Base-by-base conservation (phyloP, 2,888 invertebrate genomes). In the Harpalus rufipes region DNA sequence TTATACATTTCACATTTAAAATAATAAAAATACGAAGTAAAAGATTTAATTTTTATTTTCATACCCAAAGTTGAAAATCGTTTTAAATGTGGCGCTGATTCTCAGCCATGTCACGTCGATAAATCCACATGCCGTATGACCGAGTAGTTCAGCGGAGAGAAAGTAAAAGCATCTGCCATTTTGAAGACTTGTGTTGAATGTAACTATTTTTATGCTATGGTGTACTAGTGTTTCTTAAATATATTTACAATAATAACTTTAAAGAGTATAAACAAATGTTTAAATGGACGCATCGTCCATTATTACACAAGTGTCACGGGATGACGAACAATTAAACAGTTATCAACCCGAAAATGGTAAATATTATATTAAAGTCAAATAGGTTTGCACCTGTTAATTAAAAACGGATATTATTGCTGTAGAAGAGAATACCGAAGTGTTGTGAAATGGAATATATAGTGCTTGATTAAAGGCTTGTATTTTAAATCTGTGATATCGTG, bases 241-340 rank as follows among this genome's bases (percentile, higher is more conserved):
- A 79, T 85, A 85, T 85, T 85, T 85, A 85, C 85, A 85, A 85
- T 85, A 80, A 79, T 85, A 85, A 80, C 80, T 79, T 72, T 80
- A 85, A 85, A 86, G 87, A 87, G 85, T 86, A 89, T 85, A 89
- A 92, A 91, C 93, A 93, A 94, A 94, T 94, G 94, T 94, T 93
- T 94, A 93, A 95, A 97, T 97, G 98, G 98, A 98, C 97, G 97
- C 97, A 95, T 96, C 97, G 96, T 98, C 97, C 96, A 97, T 98
- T 94, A 98, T 98, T 93, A 97, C 97, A 93, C 97, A 97, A 95
- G 98, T 97, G 95, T 96, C 96, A 94, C 96, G 97, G 94, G 97
- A 98, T 95, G 97, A 97, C 95, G 97, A 97, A 93, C 96, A 96
- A 94, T 94, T 97, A 93, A 97, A 96, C 94, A 96, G 95, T 93